Base-by-base conservation (phyloP, 2,888 invertebrate species). In the Drosophila macrospina region DNA sequence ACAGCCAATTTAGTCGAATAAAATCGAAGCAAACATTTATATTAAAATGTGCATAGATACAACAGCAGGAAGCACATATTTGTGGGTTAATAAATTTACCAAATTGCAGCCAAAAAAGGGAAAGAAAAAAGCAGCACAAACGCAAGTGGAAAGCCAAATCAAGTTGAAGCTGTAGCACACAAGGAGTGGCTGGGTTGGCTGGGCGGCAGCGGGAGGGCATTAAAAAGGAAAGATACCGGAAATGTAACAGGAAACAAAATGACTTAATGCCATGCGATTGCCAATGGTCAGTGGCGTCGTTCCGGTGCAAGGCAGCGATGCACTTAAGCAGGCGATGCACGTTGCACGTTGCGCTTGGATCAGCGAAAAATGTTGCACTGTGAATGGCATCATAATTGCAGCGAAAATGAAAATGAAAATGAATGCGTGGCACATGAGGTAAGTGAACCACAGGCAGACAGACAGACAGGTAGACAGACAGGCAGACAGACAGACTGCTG, bases 301-400 rank as follows among this genome's bases (percentile, higher is more conserved):
- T 69, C 41, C 59, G 73, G 37, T 24, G 51, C 20, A 36, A 28
- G 16, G 26, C 26, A 41, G 16, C 44, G 56, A 45, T 74, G 77
- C 71, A 66, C 61, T 55, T 47, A 62, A 63, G 61, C 67, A 70
- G 44, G 54, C 73, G 69, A 16, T 15, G 51, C 74, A 73, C 69
- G 73, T 74, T 42, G 56, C 52, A 55, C 45, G 63, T 57, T 66
- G 62, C 52, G 60, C 74, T 64, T 69, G 79, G 65, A 55, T 68
- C 76, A 76, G 74, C 64, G 50, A 34, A 69, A 72, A 48, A 28
- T 34, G 48, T 11, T 52, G 52, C 62, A 71, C 34, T 39, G 45
- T 74, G 65, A 78, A 78, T 76, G 41, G 64, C 61, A 55, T 62
- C 74, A 77, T 80, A 80, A 79, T 80, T 77, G 71, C 71, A 55